Base-by-base conservation (phyloP, 2,888 invertebrate species). In the Dromius quadrimaculatus region DNA sequence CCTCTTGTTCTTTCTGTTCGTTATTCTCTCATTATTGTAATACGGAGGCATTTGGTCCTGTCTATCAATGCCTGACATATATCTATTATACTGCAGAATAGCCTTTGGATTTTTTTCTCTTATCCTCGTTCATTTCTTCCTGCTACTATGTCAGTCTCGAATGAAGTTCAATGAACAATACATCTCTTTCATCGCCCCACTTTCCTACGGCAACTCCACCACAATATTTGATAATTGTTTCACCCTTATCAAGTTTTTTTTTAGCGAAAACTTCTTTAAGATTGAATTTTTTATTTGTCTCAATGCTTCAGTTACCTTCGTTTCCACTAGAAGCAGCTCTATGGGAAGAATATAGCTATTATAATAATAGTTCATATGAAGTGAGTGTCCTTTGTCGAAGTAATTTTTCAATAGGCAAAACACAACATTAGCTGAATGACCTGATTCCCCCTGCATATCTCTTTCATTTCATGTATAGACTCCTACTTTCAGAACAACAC, bases 151-250 rank as follows among this genome's bases (percentile, higher is more conserved):
- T 72, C 17, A n/a, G 62, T 72, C 6, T 50, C 45, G 62, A 61
- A 73, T 73, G 75, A 72, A 6, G 64, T 76, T 4, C 73, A 38
- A 76, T 73, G 19, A 69, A 74, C 8, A 64, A 34, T 20, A 74
- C 73, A 47, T 76, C 74, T 15, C 73, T 17, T 23, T 74, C 71
- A 47, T 74, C 74, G 19, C 66, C 72, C 74, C 74, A 76, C 65
- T 76, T 76, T 1, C 66, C 70, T 5, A 76, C 54, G 13, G 34
- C 17, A 13, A 73, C 57, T 2, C 50, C 71, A 8, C 54, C 36
- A 2, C 50, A 11, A 64, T 66, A 72, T 22, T 38, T 19, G 0
- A 45, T 34, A 8, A 71, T 47, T n/a, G 68, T 63, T 45, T 75
- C 73, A 28, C 74, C 73, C 15, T 41, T 71, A 71, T 71, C 68